phyloP scores from a whole-genome alignment of 2,113 vertebrate genomes.

The Poicephalus gulielmi region DNA sequence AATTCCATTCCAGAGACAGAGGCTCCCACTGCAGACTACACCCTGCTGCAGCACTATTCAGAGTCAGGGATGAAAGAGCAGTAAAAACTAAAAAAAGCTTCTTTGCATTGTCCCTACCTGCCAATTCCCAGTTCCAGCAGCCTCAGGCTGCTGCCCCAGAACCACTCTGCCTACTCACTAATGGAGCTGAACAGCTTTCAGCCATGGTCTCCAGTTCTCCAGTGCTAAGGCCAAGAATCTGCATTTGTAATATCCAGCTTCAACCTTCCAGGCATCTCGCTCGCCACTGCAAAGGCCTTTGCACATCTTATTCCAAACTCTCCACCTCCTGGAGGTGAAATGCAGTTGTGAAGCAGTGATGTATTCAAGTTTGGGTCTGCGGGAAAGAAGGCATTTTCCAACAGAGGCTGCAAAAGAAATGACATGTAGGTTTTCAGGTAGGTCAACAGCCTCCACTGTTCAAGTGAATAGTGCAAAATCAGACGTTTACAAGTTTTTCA shows the following conservation, averaged over 20 bases:
- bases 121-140: not conserved
- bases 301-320: not conserved
- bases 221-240: not conserved
- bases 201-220: not conserved
- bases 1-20: not conserved
- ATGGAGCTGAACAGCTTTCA: not conserved
- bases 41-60: not conserved
- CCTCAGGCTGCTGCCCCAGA: too few relatives aligned
- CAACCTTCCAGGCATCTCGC: not conserved
- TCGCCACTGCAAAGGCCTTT: not conserved
- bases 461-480: not conserved
- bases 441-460: not conserved
- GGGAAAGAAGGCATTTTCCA: not conserved
- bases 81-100: not conserved
- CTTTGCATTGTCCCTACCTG: not conserved
- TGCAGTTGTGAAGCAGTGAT: not conserved
- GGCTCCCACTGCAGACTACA: not conserved
- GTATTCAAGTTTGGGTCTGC: not conserved
- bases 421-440: not conserved
- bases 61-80: not conserved
- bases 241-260: not conserved
- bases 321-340: not conserved
- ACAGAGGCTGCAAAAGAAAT: not conserved
- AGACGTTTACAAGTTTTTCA: not conserved
- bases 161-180: not conserved